Evolutionary conservation across 2,797 vertebrate genomes (phyloP).

Genomic region (Phaenicophaeus curvirostris): DNA sequence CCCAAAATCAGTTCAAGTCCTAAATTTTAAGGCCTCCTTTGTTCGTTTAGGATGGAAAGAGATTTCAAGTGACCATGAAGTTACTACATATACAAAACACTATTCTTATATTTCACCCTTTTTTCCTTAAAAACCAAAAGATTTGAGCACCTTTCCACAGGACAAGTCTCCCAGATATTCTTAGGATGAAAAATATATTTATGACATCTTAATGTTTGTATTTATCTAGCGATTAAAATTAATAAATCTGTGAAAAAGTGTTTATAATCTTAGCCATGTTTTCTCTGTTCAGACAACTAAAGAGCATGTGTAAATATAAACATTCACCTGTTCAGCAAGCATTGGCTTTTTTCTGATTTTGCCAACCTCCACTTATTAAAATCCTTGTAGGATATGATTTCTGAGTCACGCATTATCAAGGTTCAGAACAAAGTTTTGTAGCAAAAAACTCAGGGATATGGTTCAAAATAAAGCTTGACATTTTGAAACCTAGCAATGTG

Average conservation of each 20-base stretch:
- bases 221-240: neutral
- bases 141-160: neutral
- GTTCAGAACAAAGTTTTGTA: neutral
- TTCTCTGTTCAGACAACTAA: neutral
- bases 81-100: neutral
- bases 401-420: conserved; percentile 1
- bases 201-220: neutral
- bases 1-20: neutral
- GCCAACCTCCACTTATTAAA: neutral
- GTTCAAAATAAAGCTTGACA: neutral
- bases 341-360: neutral
- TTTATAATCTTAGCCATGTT: neutral
- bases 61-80: neutral
- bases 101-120: neutral
- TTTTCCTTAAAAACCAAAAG: neutral
- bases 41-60: neutral
- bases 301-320: neutral
- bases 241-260: neutral
- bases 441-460: neutral
- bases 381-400: neutral
- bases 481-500: neutral
- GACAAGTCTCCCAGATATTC: neutral
- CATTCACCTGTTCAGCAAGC: neutral
- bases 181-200: neutral
- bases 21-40: neutral